phyloP scores from a whole-genome alignment of 2,797 vertebrate genomes.

The Lithobates sylvaticus region DNA sequence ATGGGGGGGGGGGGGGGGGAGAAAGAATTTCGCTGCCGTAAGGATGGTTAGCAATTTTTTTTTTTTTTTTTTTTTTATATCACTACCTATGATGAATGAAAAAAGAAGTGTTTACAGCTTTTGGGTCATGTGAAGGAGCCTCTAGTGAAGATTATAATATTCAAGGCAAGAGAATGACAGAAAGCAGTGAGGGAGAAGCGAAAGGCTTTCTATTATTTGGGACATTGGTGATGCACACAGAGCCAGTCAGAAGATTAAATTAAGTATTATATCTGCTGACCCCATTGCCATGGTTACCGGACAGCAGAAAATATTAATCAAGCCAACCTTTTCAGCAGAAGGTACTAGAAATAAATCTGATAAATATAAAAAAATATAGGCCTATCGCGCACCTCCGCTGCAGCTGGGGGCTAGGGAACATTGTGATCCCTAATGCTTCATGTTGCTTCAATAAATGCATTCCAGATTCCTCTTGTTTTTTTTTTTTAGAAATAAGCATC shows the following conservation, averaged over 20 bases:
- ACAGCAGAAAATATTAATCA: slow-evolving; percentile 99
- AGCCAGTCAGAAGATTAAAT: slow-evolving; percentile 99
- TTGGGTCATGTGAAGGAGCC: slow-evolving; percentile 77
- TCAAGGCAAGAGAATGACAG: slow-evolving; percentile 79
- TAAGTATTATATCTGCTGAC: slow-evolving; percentile 99
- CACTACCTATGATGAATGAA: slow-evolving; percentile 69
- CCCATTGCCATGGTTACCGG: slow-evolving; percentile 99
- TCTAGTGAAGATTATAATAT: slow-evolving; percentile 76
- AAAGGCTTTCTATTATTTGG: slow-evolving; percentile 91
- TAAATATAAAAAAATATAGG: slow-evolving; percentile 79
- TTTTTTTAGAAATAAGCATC: slow-evolving; percentile 71
- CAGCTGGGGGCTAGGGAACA: slow-evolving; percentile 66
- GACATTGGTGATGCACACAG: slow-evolving; percentile 94
- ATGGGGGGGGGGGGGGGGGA: slow-evolving; percentile 46
- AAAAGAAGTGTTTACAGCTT: slow-evolving; percentile 71
- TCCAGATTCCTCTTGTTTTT: slow-evolving; percentile 65
- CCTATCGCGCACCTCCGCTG: slow-evolving; percentile 66
- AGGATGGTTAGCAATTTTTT: slow-evolving; percentile 53
- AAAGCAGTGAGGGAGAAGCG: slow-evolving; percentile 74
- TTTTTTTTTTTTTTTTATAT: slow-evolving; percentile 50
- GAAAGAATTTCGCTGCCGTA: slow-evolving; percentile 37
- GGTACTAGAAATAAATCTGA: slow-evolving; percentile 75
- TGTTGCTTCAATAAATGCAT: slow-evolving; percentile 67
- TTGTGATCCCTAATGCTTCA: slow-evolving; percentile 65
- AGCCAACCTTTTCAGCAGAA: slow-evolving; percentile 84